Evolutionary conservation across 2,888 invertebrate genomes (phyloP).

Genomic region (Elegia similella): DNA sequence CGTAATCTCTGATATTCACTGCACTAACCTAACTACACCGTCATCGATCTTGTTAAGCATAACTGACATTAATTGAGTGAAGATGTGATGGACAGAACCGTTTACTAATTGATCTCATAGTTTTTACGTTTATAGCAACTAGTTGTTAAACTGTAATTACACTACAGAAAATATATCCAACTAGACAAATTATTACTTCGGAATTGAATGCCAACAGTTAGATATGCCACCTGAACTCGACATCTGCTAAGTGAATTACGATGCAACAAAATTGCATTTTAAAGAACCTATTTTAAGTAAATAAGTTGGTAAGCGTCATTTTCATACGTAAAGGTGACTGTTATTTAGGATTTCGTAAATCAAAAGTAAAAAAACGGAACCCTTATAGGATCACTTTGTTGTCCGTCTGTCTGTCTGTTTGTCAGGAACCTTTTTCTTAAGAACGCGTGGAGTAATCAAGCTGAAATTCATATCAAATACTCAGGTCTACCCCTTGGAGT

Average conservation of each 20-base stretch:
- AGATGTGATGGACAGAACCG: conserved; percentile 4
- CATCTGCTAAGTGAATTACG: conserved; percentile 32
- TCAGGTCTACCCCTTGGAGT: too few species aligned
- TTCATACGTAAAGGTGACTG: background rate
- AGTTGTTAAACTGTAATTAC: conserved; percentile 6
- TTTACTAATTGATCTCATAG: conserved; percentile 2
- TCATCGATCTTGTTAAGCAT: conserved; percentile 12
- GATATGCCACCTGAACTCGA: conserved; percentile 30
- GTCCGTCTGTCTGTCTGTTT: too few species aligned
- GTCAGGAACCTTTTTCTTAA: too few species aligned
- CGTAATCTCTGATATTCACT: background rate
- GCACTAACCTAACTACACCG: background rate
- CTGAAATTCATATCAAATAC: too few species aligned
- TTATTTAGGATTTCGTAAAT: too few species aligned
- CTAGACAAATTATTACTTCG: background rate
- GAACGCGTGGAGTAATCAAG: too few species aligned
- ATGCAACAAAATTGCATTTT: background rate
- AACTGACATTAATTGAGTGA: conserved; percentile 13
- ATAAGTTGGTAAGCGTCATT: background rate
- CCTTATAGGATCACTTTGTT: too few species aligned
- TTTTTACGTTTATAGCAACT: conserved; percentile 3
- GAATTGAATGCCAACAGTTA: conserved; percentile 3
- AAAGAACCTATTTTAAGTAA: background rate
- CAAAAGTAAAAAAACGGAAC: too few species aligned
- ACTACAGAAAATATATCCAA: background rate